Base-by-base conservation (phyloP, 1,140 invertebrate species). In the Drosophila trapezifrons region DNA sequence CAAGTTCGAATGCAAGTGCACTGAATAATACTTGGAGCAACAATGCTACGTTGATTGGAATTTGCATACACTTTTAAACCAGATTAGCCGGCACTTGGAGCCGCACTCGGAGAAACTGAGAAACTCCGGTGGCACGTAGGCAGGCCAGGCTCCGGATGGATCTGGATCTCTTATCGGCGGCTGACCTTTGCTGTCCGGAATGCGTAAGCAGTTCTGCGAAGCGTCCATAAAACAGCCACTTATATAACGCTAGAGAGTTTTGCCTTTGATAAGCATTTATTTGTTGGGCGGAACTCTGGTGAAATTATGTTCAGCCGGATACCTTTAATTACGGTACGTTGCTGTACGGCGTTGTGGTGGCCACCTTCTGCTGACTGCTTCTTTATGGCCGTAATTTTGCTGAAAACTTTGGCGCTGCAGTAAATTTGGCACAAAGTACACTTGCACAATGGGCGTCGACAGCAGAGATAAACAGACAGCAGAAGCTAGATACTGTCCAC, bases 331-430 rank as follows among this genome's bases (percentile, higher is more conserved):
- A 77, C 63, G 57, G 58, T 37, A 47, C 17, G 46, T 29, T 75
- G 18, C 51, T n/a, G n/a, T n/a, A n/a, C n/a, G n/a, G n/a, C 20
- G 42, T 64, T 65, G 49, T 12, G 35, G 59, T 56, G 49, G 65
- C 60, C 45, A 43, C 51, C 56, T 56, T 42, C 42, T 55, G 49
- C 57, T 55, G 59, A 75, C 71, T 75, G 71, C 47, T 67, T 67
- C 73, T 76, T 76, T 76, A 78, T 55, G 66, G 51, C 46, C 59
- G 57, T 64, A 72, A 72, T 78, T 78, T 58, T 43, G 57, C 59
- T 86, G 46, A 70, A 86, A 87, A 87, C 79, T 87, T 86, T 87
- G 83, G 57, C 55, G 62, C 52, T 82, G 76, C 76, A 79, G 76
- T 83, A 87, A 83, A 86, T 87, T 82, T 70, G 29, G 54, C 43